Evolutionary conservation across 2,797 vertebrate genomes (phyloP).

Genomic region (Neomorphus geoffroyi): DNA sequence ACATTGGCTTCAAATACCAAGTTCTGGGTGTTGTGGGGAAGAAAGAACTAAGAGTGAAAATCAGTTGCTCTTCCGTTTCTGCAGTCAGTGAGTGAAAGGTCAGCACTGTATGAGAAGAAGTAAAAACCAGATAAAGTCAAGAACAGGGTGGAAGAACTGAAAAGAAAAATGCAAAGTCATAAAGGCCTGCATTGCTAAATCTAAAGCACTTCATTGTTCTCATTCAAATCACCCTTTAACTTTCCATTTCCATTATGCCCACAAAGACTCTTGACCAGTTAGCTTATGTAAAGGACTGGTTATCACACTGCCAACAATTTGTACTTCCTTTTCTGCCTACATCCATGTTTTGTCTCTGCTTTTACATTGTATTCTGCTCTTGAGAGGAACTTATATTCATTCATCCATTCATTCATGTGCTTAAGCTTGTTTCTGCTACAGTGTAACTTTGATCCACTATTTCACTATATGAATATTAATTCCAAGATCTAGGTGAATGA

Average conservation of each 20-base stretch:
- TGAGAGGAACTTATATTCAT: neutral
- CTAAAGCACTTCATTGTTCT: neutral
- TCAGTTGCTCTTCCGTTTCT: neutral
- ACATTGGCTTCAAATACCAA: slow-evolving; percentile 3
- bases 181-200: neutral
- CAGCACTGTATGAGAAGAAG: neutral
- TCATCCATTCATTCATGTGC: neutral
- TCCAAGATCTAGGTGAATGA: neutral
- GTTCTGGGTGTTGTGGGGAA: neutral
- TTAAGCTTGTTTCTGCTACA: neutral
- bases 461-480: neutral
- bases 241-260: neutral
- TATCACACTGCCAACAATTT: neutral
- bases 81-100: slow-evolving; percentile 5
- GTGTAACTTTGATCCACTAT: neutral
- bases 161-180: neutral
- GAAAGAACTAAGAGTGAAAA: neutral
- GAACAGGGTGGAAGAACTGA: neutral
- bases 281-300: neutral
- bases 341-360: neutral
- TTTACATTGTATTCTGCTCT: neutral
- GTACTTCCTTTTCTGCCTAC: neutral
- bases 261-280: neutral
- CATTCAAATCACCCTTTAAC: neutral
- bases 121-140: neutral